Conservation (phyloP, 2,113 vertebrate genomes). For the Podarcis raffonei region DNA sequence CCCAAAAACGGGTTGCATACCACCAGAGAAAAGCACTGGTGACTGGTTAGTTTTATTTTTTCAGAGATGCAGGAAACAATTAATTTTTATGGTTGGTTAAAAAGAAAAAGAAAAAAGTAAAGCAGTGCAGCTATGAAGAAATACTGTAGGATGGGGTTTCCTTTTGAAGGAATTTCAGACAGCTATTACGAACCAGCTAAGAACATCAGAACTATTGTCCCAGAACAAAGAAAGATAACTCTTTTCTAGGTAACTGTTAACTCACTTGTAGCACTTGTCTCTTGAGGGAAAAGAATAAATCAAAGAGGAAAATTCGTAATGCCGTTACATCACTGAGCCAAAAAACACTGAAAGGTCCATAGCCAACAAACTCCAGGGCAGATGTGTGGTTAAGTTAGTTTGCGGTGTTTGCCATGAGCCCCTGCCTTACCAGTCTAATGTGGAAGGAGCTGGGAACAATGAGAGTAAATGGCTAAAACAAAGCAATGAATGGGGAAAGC, state of each 20-base stretch:
- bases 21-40: no score
- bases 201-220: background rate
- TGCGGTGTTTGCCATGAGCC: background rate
- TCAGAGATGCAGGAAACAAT: background rate
- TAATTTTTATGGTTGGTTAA: background rate
- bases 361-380: constrained; percentile 33
- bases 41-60: background rate
- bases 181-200: constrained; percentile 2
- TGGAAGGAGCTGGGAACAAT: constrained; percentile 24
- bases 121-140: background rate
- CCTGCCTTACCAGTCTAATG: background rate
- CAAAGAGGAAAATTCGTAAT: constrained; percentile 41
- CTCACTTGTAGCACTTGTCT: constrained; percentile 26
- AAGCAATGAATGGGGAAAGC: constrained; percentile 33
- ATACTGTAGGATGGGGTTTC: background rate
- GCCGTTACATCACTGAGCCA: constrained; percentile 27
- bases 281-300: constrained; percentile 34
- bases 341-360: constrained; percentile 29
- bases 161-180: constrained; percentile 12
- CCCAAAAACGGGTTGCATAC: no score
- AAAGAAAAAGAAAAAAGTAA: background rate
- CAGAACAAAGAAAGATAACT: constrained; percentile 3
- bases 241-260: constrained; percentile 10
- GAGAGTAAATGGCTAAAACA: constrained; percentile 39
- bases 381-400: constrained; percentile 19